phyloP scores from a whole-genome alignment of 2,888 invertebrate species.

The Eilema caniola region DNA sequence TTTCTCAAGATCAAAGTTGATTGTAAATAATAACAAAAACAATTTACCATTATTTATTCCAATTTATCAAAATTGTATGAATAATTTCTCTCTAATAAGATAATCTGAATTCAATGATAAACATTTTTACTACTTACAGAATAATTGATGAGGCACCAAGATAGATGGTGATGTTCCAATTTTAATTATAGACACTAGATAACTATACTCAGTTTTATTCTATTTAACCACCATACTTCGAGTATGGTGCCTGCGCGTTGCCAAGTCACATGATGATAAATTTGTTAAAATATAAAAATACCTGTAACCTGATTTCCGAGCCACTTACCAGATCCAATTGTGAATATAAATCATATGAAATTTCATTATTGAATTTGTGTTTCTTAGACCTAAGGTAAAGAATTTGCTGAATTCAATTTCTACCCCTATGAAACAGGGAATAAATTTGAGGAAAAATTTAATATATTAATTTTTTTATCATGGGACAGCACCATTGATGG shows the following conservation, averaged over 20 bases:
- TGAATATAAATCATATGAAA: not conserved
- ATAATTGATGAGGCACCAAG: not conserved
- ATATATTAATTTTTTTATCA: no score
- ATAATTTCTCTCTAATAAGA: not conserved
- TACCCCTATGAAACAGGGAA: no score
- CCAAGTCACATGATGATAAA: no score
- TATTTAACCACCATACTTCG: no score
- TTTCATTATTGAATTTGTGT: not conserved
- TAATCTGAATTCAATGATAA: not conserved
- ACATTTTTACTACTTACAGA: not conserved
- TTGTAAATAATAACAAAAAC: slow-evolving; percentile 49
- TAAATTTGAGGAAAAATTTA: no score
- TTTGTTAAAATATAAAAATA: no score
- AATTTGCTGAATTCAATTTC: no score
- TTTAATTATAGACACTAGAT: not conserved
- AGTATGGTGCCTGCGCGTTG: not conserved
- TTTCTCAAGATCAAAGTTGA: slow-evolving; percentile 29
- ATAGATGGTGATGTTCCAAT: not conserved
- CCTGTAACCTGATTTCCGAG: no score
- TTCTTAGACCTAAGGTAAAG: not conserved
- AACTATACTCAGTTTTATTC: not conserved
- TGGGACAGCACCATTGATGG: no score
- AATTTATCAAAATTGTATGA: not conserved
- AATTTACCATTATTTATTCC: not conserved
- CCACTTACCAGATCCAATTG: not conserved